Percentiles rank a stretch among this genome's conserved stretches.
Conservation (phyloP, 2,113 vertebrate species). For the Picathartes gymnocephalus region DNA sequence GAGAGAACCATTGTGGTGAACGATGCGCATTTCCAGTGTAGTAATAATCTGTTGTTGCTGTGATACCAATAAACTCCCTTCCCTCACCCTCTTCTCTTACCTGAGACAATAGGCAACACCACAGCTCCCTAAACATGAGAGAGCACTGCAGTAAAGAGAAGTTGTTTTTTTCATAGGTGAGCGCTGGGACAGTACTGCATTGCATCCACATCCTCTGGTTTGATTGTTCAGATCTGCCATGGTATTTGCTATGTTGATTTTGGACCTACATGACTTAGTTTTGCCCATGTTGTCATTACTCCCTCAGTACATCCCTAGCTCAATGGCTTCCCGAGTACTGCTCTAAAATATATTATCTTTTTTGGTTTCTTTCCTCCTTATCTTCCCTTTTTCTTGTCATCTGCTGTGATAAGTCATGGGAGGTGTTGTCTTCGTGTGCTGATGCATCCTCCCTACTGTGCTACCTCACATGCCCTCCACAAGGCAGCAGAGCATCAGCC, state of each 20-base stretch:
- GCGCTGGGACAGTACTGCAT: not conserved
- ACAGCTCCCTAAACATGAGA: not conserved
- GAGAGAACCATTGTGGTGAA: not conserved
- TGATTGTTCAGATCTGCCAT: not conserved
- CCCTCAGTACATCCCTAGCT: not conserved
- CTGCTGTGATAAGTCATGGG: not conserved
- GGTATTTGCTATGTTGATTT: not conserved
- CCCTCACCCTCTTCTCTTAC: not conserved
- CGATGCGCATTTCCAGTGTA: not conserved
- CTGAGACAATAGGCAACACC: not conserved
- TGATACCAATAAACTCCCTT: not conserved
- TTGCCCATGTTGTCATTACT: not conserved
- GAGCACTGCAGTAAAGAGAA: not conserved
- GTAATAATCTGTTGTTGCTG: not conserved
- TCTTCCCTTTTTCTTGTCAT: not conserved
- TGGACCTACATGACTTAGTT: not conserved
- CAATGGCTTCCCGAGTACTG: not conserved
- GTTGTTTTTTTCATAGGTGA: not conserved
- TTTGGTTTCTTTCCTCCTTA: not conserved
- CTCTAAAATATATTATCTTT: not conserved
- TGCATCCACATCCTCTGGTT: not conserved
- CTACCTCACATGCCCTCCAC: rapidly evolving
- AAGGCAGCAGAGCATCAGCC: not conserved
- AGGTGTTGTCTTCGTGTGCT: not conserved
- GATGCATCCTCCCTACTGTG: not conserved